phyloP scores from a whole-genome alignment of 2,113 vertebrate species.

The Phalacrocorax pelagicus region DNA sequence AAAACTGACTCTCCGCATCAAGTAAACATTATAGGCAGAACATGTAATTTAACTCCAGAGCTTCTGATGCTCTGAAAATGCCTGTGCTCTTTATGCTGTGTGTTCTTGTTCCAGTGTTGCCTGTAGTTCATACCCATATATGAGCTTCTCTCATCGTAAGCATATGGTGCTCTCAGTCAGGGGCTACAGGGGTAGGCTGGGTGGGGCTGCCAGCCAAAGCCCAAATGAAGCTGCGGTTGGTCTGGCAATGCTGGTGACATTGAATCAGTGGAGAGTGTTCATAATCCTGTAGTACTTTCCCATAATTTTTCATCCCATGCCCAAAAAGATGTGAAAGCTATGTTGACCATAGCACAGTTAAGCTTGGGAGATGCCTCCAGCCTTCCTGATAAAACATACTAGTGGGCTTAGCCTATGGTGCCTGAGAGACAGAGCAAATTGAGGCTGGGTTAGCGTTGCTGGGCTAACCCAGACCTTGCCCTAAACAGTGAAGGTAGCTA shows the following conservation, averaged over 20 bases:
- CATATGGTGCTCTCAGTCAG: neutral
- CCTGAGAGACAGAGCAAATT: neutral
- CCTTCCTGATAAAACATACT: neutral
- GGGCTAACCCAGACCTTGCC: neutral
- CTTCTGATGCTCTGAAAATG: neutral
- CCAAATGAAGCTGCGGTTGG: neutral
- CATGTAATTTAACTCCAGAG: conserved; percentile 31
- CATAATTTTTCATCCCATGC: neutral
- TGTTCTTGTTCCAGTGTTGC: neutral
- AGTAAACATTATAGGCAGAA: neutral
- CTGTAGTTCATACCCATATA: neutral
- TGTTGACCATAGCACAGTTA: neutral
- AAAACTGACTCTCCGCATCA: neutral
- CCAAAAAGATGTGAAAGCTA: neutral
- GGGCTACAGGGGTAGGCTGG: neutral
- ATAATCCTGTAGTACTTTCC: neutral
- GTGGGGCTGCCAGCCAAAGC: neutral
- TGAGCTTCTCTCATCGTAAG: neutral
- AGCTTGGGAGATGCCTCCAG: neutral
- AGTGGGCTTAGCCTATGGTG: neutral
- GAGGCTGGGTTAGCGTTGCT: neutral
- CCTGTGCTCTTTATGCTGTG: neutral
- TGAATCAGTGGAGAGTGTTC: neutral
- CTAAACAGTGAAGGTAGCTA: neutral
- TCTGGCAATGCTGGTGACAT: neutral